phyloP scores from a whole-genome alignment of 2,113 vertebrate genomes.

The Gyps fulvus region DNA sequence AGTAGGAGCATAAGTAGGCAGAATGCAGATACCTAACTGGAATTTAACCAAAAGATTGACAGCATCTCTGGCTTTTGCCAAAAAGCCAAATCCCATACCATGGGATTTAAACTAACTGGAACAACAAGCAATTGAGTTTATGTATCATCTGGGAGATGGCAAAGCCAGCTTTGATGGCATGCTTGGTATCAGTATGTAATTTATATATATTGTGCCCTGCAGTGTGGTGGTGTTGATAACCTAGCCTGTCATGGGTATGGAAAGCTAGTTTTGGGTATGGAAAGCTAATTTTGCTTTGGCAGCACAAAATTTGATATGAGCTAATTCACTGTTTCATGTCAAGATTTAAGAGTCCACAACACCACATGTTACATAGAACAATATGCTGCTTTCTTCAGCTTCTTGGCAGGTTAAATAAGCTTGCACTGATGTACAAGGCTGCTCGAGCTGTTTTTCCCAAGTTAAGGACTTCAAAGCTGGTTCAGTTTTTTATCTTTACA shows the following conservation, averaged over 20 bases:
- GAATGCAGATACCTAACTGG: slow-evolving; percentile 23
- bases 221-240: background rate
- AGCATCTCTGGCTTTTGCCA: slow-evolving; percentile 1
- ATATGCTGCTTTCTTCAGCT: slow-evolving; percentile 29
- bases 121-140: background rate
- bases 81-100: background rate
- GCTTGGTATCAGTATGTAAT: background rate
- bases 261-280: background rate
- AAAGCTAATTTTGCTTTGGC: slow-evolving; percentile 26
- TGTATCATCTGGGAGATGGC: background rate
- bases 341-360: slow-evolving; percentile 19
- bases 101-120: background rate
- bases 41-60: slow-evolving; percentile 31
- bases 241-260: background rate
- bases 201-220: background rate
- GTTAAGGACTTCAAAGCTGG: background rate
- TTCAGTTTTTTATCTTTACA: background rate
- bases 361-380: slow-evolving; percentile 34
- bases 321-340: slow-evolving; percentile 32
- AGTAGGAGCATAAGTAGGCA: background rate
- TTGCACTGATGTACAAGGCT: background rate
- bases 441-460: background rate
- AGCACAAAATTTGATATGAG: background rate
- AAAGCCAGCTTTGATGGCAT: background rate
- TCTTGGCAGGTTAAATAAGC: slow-evolving; percentile 33